Evolutionary conservation across 1,140 invertebrate species (phyloP).

Genomic region (Mesaphorura yosii): DNA sequence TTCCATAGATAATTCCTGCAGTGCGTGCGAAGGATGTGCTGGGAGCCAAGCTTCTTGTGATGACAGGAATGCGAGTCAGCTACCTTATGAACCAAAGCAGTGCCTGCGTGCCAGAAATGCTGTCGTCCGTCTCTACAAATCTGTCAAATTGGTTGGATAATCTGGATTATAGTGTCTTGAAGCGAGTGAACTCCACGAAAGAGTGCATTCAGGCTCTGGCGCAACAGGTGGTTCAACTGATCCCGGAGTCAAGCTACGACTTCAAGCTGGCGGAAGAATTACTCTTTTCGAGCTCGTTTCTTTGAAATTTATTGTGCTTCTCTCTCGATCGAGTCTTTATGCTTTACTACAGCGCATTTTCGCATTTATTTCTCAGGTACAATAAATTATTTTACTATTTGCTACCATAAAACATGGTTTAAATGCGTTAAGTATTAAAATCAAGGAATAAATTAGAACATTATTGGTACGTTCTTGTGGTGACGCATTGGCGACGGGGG

Average conservation of each 20-base stretch:
- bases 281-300: too few species aligned
- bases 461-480: too few species aligned
- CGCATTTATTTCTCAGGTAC: too few species aligned
- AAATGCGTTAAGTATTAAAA: too few species aligned
- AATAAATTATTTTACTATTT: too few species aligned
- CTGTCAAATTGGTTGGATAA: constrained; percentile 56
- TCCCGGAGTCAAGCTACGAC: constrained; percentile 30
- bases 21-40: constrained; percentile 53
- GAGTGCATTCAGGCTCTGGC: constrained; percentile 18
- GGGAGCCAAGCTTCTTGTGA: constrained; percentile 51
- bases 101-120: constrained; percentile 46
- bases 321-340: too few species aligned
- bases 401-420: too few species aligned
- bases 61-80: constrained; percentile 59
- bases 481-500: too few species aligned
- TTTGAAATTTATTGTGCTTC: too few species aligned
- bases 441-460: too few species aligned
- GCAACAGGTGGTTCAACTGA: constrained; percentile 26
- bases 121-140: constrained; percentile 54
- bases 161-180: constrained; percentile 36
- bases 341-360: too few species aligned
- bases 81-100: constrained; percentile 45
- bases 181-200: constrained; percentile 23
- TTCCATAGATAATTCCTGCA: constrained; percentile 48
- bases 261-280: constrained; percentile 30